phyloP scores from a whole-genome alignment of 2,797 vertebrate genomes.

The Momotus momota region DNA sequence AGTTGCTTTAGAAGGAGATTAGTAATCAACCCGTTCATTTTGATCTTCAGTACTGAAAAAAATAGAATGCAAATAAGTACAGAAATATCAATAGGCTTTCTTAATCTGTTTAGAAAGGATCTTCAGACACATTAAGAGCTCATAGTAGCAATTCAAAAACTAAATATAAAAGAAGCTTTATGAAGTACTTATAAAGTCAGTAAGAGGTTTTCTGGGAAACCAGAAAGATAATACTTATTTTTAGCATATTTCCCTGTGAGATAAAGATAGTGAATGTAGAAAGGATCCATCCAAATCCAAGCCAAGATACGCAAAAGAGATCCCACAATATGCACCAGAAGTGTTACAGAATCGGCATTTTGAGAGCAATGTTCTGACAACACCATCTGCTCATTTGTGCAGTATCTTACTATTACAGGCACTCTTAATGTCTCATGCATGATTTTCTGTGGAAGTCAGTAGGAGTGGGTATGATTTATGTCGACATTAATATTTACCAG shows the following conservation, averaged over 20 bases:
- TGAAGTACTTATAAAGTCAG: constrained; percentile 29
- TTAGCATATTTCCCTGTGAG: constrained; percentile 38
- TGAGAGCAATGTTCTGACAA: constrained; percentile 56
- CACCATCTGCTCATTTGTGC: constrained; percentile 64
- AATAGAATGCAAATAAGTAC: neutral
- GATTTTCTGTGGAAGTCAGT: constrained; percentile 45
- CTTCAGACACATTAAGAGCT: constrained; percentile 15
- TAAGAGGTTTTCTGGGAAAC: constrained; percentile 37
- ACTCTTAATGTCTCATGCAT: constrained; percentile 29
- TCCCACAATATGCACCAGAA: neutral
- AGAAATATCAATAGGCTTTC: constrained; percentile 5
- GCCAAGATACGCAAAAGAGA: neutral
- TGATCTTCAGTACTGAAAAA: neutral
- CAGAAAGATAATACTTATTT: constrained; percentile 35
- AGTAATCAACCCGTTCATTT: neutral
- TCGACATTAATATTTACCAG: constrained; percentile 53
- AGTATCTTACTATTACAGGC: neutral
- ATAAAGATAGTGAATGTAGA: constrained; percentile 32
- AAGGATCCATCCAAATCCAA: constrained; percentile 8
- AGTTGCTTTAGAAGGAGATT: neutral
- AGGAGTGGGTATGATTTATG: constrained; percentile 49
- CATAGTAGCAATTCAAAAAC: constrained; percentile 47
- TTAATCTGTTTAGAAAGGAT: constrained; percentile 46
- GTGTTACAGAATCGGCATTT: constrained; percentile 30
- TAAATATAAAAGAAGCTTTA: constrained; percentile 63